phyloP scores from a whole-genome alignment of 2,113 vertebrate genomes.

The Odobenus rosmarus region DNA sequence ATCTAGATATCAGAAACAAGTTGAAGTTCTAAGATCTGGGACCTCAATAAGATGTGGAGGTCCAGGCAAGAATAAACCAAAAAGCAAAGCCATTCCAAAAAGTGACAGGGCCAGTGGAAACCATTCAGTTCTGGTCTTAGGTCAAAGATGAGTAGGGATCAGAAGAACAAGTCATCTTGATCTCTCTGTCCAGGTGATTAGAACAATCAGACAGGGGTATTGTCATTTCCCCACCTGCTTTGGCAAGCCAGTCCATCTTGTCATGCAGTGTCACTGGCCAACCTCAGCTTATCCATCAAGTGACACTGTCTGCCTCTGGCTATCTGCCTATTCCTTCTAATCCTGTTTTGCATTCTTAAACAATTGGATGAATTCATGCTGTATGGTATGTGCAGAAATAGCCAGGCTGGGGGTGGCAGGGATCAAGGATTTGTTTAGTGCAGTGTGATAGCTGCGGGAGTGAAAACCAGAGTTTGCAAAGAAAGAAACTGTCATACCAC shows the following conservation, averaged over 20 bases:
- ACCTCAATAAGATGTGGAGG: neutral
- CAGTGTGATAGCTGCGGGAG: neutral
- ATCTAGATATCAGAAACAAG: slow-evolving; percentile 29
- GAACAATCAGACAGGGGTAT: neutral
- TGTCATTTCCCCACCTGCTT: neutral
- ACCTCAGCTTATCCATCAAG: neutral
- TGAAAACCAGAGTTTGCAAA: slow-evolving; percentile 45
- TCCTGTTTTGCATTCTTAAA: slow-evolving; percentile 22
- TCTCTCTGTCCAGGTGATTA: neutral
- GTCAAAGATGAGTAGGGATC: neutral
- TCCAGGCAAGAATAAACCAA: slow-evolving; percentile 33
- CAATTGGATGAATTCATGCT: slow-evolving; percentile 17
- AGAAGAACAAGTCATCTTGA: neutral
- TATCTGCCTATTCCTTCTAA: slow-evolving; percentile 33
- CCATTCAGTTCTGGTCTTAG: neutral
- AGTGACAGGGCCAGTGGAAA: neutral
- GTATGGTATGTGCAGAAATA: neutral
- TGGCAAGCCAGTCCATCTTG: neutral
- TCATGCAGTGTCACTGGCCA: neutral
- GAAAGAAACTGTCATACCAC: slow-evolving; percentile 5
- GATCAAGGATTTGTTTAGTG: slow-evolving; percentile 40
- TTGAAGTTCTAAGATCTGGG: slow-evolving; percentile 30
- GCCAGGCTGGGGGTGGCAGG: neutral
- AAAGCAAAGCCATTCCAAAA: slow-evolving; percentile 38
- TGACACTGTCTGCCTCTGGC: neutral